Evolutionary conservation across 2,888 invertebrate species (phyloP), one percentile per base, ranked within the genome.

Genomic region (Amphiduros pacificus): DNA sequence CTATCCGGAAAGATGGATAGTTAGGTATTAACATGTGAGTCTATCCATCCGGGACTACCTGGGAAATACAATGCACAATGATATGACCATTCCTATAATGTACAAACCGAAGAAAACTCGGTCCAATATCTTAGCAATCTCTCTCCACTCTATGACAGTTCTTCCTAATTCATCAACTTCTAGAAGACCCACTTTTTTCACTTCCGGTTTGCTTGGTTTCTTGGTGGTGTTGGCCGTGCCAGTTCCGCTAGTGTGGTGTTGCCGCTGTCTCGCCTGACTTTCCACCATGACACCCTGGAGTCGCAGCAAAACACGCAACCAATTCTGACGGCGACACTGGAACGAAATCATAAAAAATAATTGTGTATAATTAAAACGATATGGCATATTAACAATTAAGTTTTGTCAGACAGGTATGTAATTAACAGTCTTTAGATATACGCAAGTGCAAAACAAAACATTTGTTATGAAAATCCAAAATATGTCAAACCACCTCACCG

Each of bases 31-130:
- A n/a, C n/a, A n/a, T n/a, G n/a, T n/a, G n/a, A n/a, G n/a, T n/a
- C n/a, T n/a, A n/a, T n/a, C 36, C 11, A 36, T 14, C 11, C 36
- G 50, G 26, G 27, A 41, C 55, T 55, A 55, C 40, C 61, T 61
- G 29, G 62, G 62, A 44, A 62, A 62, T 11, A 62, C 44, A 41
- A 62, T 5, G n/a, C 9, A 22, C 24, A 58, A 32, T 2, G 62
- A 57, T 14, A 59, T 28, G 41, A 58, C 20, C 28, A 62, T 51
- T 26, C 36, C 59, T 32, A 62, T 20, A 32, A 62, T 36, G 40
- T 58, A 62, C 51, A 62, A 17, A 52, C 51, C 20, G 54, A 62
- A 62, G 57, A 62, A 58, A 26, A 62, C 26, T 27, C 62, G 22
- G 53, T 62, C 62, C 20, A 62, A 27, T 26, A 62, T 28, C 9